Evolutionary conservation across 2,888 invertebrate species (phyloP), one percentile per base, ranked within the genome.

Genomic region (Chloroclystis v-ata): DNA sequence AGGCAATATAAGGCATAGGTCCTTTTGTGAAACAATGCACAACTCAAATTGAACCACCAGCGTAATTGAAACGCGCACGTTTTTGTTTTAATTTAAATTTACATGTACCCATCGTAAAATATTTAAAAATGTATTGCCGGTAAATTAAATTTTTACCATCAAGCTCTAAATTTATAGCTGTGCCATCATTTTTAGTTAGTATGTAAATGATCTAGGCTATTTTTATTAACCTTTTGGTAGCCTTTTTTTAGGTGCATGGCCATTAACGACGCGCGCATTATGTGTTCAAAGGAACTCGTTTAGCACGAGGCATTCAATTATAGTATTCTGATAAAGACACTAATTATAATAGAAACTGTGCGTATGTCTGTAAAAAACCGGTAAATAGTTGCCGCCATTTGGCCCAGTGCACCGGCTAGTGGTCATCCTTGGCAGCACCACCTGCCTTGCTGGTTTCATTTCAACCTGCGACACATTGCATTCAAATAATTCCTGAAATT

Each of bases 391-490:
- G 69, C 72, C 62, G 72, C 61, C 78, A 70, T 67, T 75, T 75
- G 76, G 56, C 63, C 69, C 61, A 69, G 63, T 61, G 65, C 80
- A 82, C 80, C 81, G 72, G 78, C 43, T 57, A 78, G 68, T 78
- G 69, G 82, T 78, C 82, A 81, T 83, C 84, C 86, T 86, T 86
- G 84, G 64, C n/a, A 60, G 48, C 43, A 61, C 70, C 85, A 86
- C 85, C 83, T 84, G 83, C 78, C 82, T 75, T 74, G n/a, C n/a
- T n/a, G 75, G 75, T 78, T 75, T 72, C 14, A 78, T 79, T 82
- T 78, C 77, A 81, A 77, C 76, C 74, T 69, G 63, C 77, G 78
- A 83, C 78, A 81, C 77, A 77, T 79, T 75, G 76, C 72, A 77
- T 78, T 74, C 35, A 79, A 78, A 82, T 78, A 75, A 77, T 78